phyloP scores from a whole-genome alignment of 2,888 invertebrate species.

The Diloba caeruleocephala region DNA sequence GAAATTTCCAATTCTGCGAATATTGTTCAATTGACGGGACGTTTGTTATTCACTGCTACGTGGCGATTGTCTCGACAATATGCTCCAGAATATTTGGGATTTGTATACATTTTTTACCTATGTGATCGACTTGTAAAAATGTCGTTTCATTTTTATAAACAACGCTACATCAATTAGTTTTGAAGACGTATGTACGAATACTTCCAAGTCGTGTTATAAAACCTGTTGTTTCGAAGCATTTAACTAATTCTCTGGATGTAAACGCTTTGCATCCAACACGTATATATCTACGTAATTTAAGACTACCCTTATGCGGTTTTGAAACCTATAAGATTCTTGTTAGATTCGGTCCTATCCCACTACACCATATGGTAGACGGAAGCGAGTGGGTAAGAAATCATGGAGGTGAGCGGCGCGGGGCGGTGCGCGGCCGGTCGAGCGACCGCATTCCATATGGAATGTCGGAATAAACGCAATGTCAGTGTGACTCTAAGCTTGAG shows the following conservation, averaged over 20 bases:
- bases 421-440: constrained; percentile 77
- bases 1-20: constrained; percentile 68
- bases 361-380: constrained; percentile 84
- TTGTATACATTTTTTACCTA: constrained; percentile 35
- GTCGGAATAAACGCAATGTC: constrained; percentile 88
- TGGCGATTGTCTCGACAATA: constrained; percentile 77
- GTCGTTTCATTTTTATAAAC: constrained; percentile 9
- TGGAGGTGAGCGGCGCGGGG: constrained; percentile 81
- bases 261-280: constrained; percentile 15
- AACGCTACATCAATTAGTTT: constrained; percentile 15
- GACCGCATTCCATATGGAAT: constrained; percentile 88
- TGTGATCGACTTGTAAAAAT: constrained; percentile 55
- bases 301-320: neutral
- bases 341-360: constrained; percentile 80
- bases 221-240: constrained; percentile 40
- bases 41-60: constrained; percentile 76
- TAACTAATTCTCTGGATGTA: constrained; percentile 29
- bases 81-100: constrained; percentile 70
- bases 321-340: constrained; percentile 72
- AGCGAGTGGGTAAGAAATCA: constrained; percentile 83
- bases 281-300: constrained; percentile 14
- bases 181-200: too few species aligned
- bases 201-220: constrained; percentile 25
- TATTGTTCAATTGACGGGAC: constrained; percentile 63
- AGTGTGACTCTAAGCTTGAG: constrained; percentile 79